Base-by-base conservation (phyloP, 2,113 vertebrate genomes). In the Channa argus region DNA sequence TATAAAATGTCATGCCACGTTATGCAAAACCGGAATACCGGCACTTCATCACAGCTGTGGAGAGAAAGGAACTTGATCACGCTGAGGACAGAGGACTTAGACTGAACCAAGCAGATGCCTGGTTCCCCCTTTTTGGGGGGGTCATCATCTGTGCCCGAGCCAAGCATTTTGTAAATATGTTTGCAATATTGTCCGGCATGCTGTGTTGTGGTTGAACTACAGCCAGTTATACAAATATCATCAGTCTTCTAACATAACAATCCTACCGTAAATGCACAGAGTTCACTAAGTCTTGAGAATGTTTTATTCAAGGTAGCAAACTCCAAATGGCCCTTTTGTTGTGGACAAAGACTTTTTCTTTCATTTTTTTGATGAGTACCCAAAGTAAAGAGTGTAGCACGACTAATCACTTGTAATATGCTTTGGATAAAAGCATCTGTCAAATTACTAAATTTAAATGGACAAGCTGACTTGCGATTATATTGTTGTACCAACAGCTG, bases 71-170 rank as follows among this genome's bases (percentile, higher is more conserved):
- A 88, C 65, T 50, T 71, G 81, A 88, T 82, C 61, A 6, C 7
- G 59, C 45, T 59, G 72, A 74, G 81, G 85, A 84, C 83, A 84
- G 79, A 39, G 55, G 61, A 79, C 64, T 83, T 72, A 82, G 4
- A 39, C 14, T 49, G 52, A 63, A 45, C 41, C 58, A 63, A 34
- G 54, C 43, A 24, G 63, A 73, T 61, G 58, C 49, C 33, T 34
- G 33, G 10, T 66, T 74, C 44, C n/a, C 34, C n/a, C 36, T 63
- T 52, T 63, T 34, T 24, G 24, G 24, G 24, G 24, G 24, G 24
- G 9, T 65, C 72, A 60, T 38, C 1, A 38, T 59, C 11, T 50
- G 46, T 43, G 37, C 54, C 39, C 36, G 7, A 2, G 52, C 63
- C 56, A 54, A 77, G 51, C n/a, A 49, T 69, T 67, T 51, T 9